Evolutionary conservation across 2,888 invertebrate genomes (phyloP).

Genomic region (Pachycephus smyrnensis): DNA sequence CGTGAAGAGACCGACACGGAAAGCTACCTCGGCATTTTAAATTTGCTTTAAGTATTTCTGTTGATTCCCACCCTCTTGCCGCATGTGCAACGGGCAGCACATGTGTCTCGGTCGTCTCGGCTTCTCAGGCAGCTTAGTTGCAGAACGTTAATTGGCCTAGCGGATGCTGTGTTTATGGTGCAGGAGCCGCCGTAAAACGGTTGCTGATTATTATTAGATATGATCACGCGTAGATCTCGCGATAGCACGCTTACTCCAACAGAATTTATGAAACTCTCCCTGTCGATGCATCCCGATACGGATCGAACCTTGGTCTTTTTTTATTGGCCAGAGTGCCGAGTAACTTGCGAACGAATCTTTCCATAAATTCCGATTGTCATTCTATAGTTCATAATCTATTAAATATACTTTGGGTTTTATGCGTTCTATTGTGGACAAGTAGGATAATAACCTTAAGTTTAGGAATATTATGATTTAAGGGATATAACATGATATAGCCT

Average conservation of each 20-base stretch:
- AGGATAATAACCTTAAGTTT: not conserved
- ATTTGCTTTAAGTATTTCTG: not conserved
- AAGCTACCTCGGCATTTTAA: not conserved
- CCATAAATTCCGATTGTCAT: not conserved
- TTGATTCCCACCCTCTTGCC: constrained; percentile 18
- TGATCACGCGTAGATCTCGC: constrained; percentile 45
- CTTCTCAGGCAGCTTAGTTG: constrained; percentile 20
- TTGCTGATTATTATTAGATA: constrained; percentile 54
- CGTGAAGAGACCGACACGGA: not conserved
- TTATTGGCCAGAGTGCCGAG: not conserved
- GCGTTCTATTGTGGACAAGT: not conserved
- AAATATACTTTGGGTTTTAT: not conserved
- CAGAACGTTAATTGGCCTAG: constrained; percentile 49
- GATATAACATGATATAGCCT: not conserved
- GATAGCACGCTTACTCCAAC: constrained; percentile 31
- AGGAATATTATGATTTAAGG: not conserved
- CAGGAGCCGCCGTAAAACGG: constrained; percentile 43
- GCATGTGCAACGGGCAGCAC: constrained; percentile 9
- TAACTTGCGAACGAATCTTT: not conserved
- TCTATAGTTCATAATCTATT: not conserved
- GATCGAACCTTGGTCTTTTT: not conserved
- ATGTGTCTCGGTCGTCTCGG: constrained; percentile 17
- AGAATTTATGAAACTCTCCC: constrained; percentile 31
- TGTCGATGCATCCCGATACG: constrained; percentile 12
- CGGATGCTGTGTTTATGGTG: constrained; percentile 45